phyloP scores from a whole-genome alignment of 1,140 invertebrate genomes.

The Dendroctonus ponderosae region DNA sequence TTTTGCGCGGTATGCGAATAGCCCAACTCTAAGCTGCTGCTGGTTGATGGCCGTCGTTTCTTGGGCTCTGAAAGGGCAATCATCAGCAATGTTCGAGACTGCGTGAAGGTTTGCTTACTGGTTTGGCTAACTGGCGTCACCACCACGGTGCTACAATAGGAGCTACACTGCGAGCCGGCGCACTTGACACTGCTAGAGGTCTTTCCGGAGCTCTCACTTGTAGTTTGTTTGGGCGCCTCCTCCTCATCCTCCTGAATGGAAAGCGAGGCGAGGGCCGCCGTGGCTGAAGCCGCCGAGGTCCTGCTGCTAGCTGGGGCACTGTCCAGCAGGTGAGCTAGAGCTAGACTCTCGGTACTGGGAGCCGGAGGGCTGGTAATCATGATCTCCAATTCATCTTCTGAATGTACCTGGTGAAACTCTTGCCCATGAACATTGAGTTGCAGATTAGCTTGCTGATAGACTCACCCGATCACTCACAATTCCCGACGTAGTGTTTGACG shows the following conservation, averaged over 20 bases:
- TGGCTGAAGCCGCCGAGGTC: conserved; percentile 55
- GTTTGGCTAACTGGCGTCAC: conserved; percentile 60
- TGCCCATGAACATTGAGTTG: conserved; percentile 1
- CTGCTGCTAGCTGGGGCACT: conserved; percentile 57
- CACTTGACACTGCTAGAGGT: conserved; percentile 45
- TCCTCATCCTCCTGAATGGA: conserved; percentile 49
- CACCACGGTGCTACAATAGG: conserved; percentile 78
- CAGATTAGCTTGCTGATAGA: background rate
- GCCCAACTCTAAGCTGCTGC: conserved; percentile 74
- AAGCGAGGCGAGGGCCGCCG: conserved; percentile 41
- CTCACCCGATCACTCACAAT: conserved; percentile 84
- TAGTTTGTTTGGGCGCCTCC: conserved; percentile 37
- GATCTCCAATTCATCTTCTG: conserved; percentile 86
- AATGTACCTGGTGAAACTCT: conserved; percentile 61
- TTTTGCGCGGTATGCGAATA: conserved; percentile 82
- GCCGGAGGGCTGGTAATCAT: conserved; percentile 74
- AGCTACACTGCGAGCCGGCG: conserved; percentile 75
- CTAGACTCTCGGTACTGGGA: conserved; percentile 72
- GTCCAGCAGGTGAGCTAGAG: conserved; percentile 67
- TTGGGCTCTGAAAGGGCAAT: conserved; percentile 54
- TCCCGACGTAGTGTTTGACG: conserved; percentile 91
- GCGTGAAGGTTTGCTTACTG: conserved; percentile 38
- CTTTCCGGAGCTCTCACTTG: conserved; percentile 48
- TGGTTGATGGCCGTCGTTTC: conserved; percentile 64
- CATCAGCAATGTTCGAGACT: background rate